A percentile compares a stretch with the other conserved stretches of the same genome.
These are phyloP conservation scores for Leptoclinus maculatus DNA, from an alignment of 2,797 vertebrate genomes.

Conservation along the genomic window DNA sequence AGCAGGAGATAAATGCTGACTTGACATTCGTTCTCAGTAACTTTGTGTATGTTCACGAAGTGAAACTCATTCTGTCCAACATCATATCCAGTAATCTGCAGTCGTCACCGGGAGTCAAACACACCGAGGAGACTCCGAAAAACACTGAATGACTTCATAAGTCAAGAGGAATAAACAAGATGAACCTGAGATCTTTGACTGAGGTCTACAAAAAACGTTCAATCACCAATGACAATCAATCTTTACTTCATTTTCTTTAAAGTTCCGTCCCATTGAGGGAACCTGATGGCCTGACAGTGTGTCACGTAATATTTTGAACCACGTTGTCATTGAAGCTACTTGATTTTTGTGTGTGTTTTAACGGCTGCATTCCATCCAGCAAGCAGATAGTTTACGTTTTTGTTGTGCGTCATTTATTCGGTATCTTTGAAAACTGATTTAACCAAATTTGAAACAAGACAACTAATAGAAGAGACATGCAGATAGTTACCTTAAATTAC, in stretches of 20 bases:
- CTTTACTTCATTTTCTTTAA: not conserved
- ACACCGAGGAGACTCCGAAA: not conserved
- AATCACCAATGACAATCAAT: too few species aligned
- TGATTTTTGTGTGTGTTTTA: not conserved
- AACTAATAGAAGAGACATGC: not conserved
- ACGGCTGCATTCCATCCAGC: not conserved
- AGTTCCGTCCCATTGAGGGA: not conserved
- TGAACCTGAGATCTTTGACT: conserved; percentile 11
- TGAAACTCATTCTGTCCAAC: not conserved
- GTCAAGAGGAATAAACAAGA: conserved; percentile 20
- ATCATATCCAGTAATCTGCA: conserved; percentile 6
- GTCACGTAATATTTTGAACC: not conserved
- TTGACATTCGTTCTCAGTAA: not conserved
- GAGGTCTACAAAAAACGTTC: not conserved
- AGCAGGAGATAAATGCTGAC: conserved; percentile 3
- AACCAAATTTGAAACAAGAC: not conserved
- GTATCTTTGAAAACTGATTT: not conserved
- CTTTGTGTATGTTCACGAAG: not conserved
- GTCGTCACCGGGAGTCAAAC: not conserved
- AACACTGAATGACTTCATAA: conserved; percentile 17
- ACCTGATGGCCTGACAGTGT: not conserved
- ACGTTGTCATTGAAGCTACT: not conserved
- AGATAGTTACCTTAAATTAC: not conserved
- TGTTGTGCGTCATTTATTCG: not conserved
- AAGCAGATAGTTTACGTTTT: not conserved